Base-by-base conservation (phyloP, 2,797 vertebrate species). In the Pogonophryne albipinna region DNA sequence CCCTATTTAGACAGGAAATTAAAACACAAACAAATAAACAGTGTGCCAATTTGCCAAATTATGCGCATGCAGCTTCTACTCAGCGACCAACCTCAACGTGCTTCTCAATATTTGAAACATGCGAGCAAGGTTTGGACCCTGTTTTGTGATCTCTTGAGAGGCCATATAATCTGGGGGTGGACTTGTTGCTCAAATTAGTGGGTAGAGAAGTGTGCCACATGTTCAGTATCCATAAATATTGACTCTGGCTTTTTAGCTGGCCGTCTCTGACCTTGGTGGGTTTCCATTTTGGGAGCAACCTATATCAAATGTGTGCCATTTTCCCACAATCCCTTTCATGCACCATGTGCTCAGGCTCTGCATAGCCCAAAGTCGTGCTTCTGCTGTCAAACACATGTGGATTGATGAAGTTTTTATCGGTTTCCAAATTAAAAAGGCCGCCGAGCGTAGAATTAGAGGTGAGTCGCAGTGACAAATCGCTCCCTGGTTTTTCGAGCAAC, bases 181-280 rank as follows among this genome's bases (percentile, higher is more conserved):
- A 94, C 87, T 88, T 91, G 92, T 92, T 96, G 94, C 95, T 95
- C 76, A 94, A 96, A 96, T 96, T 93, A 96, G 96, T 96, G 96
- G 97, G 96, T 96, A 95, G 94, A 94, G 95, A 93, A 95, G 94
- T 91, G 95, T 95, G 95, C 95, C 93, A 70, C 95, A 96, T 95
- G 95, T 93, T 94, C 92, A 87, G 91, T 89, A 95, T 96, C 96
- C 96, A 95, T 95, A 96, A 97, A 96, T 96, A 96, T 97, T 97
- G 96, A 96, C 96, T 96, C 86, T 96, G 93, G 96, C 95, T 95
- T 96, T 95, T 91, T 94, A 89, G 95, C 92, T 94, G 90, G 94
- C 95, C 94, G 91, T 96, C 92, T 95, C 95, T 96, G 95, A 96
- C 96, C 96, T 96, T 91, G 95, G 91, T 92, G 95, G 96, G 93